phyloP scores from a whole-genome alignment of 2,797 vertebrate genomes.

The Gephyroberyx darwinii region DNA sequence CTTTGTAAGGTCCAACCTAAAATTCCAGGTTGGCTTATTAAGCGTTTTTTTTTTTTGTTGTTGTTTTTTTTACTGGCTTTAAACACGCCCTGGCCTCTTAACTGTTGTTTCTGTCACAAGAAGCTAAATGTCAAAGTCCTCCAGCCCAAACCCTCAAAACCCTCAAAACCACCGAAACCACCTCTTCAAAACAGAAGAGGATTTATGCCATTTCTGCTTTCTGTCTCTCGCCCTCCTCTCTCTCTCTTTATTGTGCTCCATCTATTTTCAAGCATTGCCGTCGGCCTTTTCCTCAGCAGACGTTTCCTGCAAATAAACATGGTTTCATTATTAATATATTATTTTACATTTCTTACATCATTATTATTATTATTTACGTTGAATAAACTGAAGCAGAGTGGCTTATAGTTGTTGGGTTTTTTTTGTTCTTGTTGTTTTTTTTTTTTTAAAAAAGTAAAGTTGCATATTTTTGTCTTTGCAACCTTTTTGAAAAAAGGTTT shows the following conservation, averaged over 20 bases:
- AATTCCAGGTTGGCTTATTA: constrained; percentile 8
- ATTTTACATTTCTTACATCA: neutral
- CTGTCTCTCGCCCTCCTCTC: constrained; percentile 29
- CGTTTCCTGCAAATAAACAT: neutral
- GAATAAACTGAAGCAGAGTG: too few relatives aligned
- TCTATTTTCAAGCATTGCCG: neutral
- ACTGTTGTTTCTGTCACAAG: constrained; percentile 32
- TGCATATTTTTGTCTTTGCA: too few relatives aligned
- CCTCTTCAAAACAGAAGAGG: constrained; percentile 48
- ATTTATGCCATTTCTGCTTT: constrained; percentile 55
- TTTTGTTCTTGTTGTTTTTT: too few relatives aligned
- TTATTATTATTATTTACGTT: neutral
- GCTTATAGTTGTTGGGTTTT: too few relatives aligned
- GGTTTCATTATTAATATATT: neutral
- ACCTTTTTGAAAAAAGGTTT: too few relatives aligned
- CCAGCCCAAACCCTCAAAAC: too few relatives aligned
- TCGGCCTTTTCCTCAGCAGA: too few relatives aligned
- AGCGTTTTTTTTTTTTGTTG: constrained; percentile 7
- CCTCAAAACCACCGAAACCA: constrained; percentile 57
- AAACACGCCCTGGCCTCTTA: constrained; percentile 36
- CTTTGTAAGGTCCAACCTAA: constrained; percentile 9
- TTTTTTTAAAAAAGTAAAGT: too few relatives aligned
- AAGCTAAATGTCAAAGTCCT: constrained; percentile 29
- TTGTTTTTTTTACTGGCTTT: constrained; percentile 1
- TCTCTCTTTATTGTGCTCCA: constrained; percentile 19